Percentiles rank a stretch among this genome's conserved stretches.
phyloP scores from a whole-genome alignment of 2,113 vertebrate genomes.

The Aramus guarauna region DNA sequence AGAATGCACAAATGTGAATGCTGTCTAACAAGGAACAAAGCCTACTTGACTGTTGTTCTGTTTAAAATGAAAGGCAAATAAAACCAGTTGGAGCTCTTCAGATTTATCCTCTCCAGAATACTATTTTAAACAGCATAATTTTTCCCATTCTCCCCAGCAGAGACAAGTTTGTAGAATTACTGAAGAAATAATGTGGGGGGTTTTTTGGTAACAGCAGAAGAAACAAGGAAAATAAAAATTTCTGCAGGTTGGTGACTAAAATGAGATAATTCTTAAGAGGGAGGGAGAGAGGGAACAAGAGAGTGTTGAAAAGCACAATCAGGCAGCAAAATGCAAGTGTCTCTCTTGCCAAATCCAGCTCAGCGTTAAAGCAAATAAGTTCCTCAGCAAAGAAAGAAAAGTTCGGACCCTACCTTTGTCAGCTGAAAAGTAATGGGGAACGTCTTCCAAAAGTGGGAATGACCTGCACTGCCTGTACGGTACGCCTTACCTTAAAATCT shows the following conservation, averaged over 20 bases:
- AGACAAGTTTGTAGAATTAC: neutral
- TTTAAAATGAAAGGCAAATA: neutral
- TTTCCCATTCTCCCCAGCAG: neutral
- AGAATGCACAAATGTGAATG: neutral
- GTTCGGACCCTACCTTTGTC: conserved; percentile 74
- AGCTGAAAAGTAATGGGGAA: conserved; percentile 66
- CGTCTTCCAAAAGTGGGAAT: conserved; percentile 67
- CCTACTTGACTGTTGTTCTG: neutral
- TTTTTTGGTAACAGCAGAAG: neutral
- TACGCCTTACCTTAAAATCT: conserved; percentile 78
- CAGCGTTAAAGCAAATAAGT: conserved; percentile 20
- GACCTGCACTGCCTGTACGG: conserved; percentile 65
- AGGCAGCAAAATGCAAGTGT: conserved; percentile 19
- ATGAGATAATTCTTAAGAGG: neutral
- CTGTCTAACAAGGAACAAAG: neutral
- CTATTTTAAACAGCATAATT: neutral
- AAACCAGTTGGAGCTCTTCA: neutral
- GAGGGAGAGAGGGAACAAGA: neutral
- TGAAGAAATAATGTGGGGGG: neutral
- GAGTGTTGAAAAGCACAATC: conserved; percentile 41
- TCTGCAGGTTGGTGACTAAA: neutral
- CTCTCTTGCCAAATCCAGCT: neutral
- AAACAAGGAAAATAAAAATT: neutral
- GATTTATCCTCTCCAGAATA: neutral
- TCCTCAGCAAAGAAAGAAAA: conserved; percentile 60